These are phyloP conservation scores for Micromesistius poutassou DNA, from an alignment of 2,797 vertebrate species.

Conservation along the genomic window DNA sequence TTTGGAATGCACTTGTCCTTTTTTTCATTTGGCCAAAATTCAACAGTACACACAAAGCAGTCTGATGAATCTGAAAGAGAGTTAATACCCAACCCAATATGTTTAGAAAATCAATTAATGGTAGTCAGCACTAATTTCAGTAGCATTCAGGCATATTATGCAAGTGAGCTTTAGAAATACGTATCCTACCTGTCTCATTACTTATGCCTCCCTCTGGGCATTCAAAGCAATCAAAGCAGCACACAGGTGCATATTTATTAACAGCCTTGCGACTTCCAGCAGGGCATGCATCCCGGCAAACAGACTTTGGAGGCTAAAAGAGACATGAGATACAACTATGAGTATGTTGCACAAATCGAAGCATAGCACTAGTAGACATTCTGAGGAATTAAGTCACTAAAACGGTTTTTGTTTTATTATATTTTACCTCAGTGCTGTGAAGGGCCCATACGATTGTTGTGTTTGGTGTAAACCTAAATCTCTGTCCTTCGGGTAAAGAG, in stretches of 20 bases:
- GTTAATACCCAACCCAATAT: not conserved
- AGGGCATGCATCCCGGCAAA: conserved; percentile 63
- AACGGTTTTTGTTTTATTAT: not conserved
- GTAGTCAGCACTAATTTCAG: not conserved
- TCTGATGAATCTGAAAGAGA: conserved; percentile 57
- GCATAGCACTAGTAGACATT: not conserved
- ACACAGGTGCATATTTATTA: conserved; percentile 59
- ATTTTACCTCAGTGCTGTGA: conserved; percentile 45
- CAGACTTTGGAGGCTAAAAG: conserved; percentile 57
- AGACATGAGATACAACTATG: conserved; percentile 7
- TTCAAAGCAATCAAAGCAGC: conserved; percentile 68
- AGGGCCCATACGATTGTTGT: conserved; percentile 55
- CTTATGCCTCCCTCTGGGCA: conserved; percentile 66
- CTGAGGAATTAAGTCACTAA: not conserved
- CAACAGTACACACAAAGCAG: conserved; percentile 55
- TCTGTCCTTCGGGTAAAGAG: conserved; percentile 41
- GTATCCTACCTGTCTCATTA: conserved; percentile 60
- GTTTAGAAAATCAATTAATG: not conserved
- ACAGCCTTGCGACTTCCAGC: conserved; percentile 60
- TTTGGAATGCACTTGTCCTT: conserved; percentile 61
- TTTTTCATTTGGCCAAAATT: conserved; percentile 63
- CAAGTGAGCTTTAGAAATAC: not conserved
- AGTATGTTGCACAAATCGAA: not conserved
- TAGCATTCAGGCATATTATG: not conserved
- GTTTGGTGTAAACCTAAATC: conserved; percentile 40